Evolutionary conservation across 1,140 invertebrate genomes (phyloP), one percentile per base, ranked within the genome.

Genomic region (Venturia canescens): DNA sequence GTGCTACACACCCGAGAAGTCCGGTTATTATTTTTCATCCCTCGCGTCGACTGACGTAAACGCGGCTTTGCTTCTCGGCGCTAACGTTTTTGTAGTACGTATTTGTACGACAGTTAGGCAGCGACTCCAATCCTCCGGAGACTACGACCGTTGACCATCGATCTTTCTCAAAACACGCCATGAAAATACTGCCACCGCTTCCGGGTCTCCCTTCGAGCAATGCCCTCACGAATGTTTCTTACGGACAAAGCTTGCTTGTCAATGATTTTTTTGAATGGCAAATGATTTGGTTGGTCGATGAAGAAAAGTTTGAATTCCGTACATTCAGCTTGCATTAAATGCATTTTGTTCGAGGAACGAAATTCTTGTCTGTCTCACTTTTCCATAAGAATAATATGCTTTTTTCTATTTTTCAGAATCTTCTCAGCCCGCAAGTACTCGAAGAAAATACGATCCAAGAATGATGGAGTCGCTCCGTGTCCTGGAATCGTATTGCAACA

Each of bases 1-100:
- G 60, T 63, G 60, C 60, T 63, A n/a, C 50, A 53, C 50, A 53
- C n/a, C 50, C 50, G 16, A 53, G 50, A 53, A 53, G 16, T 7
- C 16, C n/a, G 3, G 60, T 63, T 23, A 63, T 63, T 63, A 63
- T 63, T 26, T 23, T 63, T 53, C 50, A 53, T 53, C 50, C 50
- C 50, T n/a, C 50, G n/a, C n/a, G n/a, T n/a, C n/a, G 16, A n/a
- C n/a, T 53, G 50, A 53, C 50, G 50, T 53, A 53, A 53, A 53
- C n/a, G n/a, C 50, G 18, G n/a, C 16, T 53, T 53, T 21, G 16
- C n/a, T 1, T 53, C 50, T 53, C 11, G 1, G n/a, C 50, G 3
- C 5, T 5, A 53, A 21, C 16, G 50, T n/a, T 53, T 53, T n/a
- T 44, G 6, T 53, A n/a, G 16, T 53, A n/a, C n/a, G 16, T 53